Evolutionary conservation across 2,888 invertebrate species (phyloP).

Genomic region (Eumacrocentrus americanus): DNA sequence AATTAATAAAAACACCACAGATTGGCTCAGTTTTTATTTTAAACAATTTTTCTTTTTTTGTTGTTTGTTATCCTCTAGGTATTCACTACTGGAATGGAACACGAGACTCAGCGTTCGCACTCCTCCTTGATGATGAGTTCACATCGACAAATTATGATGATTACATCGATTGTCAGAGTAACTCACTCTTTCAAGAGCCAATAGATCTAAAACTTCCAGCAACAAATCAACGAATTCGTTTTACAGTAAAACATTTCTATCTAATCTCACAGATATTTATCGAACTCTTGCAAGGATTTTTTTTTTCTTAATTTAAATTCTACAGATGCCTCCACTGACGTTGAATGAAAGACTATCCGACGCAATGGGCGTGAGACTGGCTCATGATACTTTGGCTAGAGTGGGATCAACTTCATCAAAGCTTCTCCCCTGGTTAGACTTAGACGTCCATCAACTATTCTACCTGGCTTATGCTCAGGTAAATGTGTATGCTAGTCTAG

Average conservation of each 20-base stretch:
- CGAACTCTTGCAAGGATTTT: neutral
- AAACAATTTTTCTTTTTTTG: conserved; percentile 11
- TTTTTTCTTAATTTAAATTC: neutral
- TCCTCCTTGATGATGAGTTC: conserved; percentile 21
- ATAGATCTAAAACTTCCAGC: conserved; percentile 36
- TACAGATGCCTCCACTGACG: conserved; percentile 42
- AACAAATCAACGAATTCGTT: conserved; percentile 38
- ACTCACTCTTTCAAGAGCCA: conserved; percentile 29
- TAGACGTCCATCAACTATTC: conserved; percentile 41
- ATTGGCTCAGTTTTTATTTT: too few relatives aligned
- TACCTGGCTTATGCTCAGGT: conserved; percentile 52
- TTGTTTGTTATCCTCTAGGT: conserved; percentile 34
- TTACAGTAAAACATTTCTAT: conserved; percentile 35
- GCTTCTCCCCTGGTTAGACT: conserved; percentile 45
- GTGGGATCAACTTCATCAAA: conserved; percentile 30
- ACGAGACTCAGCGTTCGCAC: conserved; percentile 29
- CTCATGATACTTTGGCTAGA: conserved; percentile 49
- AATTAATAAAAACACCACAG: too few relatives aligned
- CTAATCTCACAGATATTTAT: conserved; percentile 1
- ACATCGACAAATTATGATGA: conserved; percentile 32
- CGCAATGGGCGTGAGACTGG: conserved; percentile 46
- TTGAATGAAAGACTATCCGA: conserved; percentile 49
- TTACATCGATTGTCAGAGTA: conserved; percentile 40
- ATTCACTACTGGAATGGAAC: conserved; percentile 44
- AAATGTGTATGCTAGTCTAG: conserved; percentile 2